Evolutionary conservation across 2,888 invertebrate species (phyloP).

Genomic region (Carabus problematicus): DNA sequence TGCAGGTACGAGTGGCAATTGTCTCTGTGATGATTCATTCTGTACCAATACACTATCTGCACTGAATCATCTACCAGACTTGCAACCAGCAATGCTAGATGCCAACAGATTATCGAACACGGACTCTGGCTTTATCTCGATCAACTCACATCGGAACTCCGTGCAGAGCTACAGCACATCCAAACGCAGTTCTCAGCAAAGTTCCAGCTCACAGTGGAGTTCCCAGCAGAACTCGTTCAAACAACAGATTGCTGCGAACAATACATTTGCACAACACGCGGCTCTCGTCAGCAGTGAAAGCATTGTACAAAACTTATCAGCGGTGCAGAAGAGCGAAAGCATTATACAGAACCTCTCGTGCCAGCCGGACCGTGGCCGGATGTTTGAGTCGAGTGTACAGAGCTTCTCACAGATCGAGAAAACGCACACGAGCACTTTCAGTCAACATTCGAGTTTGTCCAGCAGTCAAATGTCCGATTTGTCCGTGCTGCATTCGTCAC

Average conservation of each 20-base stretch:
- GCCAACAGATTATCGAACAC: slow-evolving; percentile 58
- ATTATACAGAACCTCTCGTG: slow-evolving; percentile 24
- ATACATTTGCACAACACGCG: slow-evolving; percentile 7
- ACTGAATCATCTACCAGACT: slow-evolving; percentile 28
- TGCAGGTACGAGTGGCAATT: slow-evolving; percentile 47
- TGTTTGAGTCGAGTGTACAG: slow-evolving; percentile 2
- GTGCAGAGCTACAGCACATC: slow-evolving; percentile 66
- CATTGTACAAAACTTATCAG: background rate
- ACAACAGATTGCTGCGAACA: slow-evolving; percentile 33
- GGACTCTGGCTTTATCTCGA: slow-evolving; percentile 69
- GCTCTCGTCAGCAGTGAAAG: background rate
- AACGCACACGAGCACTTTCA: slow-evolving; percentile 31
- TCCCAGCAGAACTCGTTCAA: slow-evolving; percentile 53
- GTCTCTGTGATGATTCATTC: slow-evolving; percentile 43
- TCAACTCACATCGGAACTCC: slow-evolving; percentile 69
- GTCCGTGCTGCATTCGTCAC: background rate
- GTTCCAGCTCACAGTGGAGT: slow-evolving; percentile 59
- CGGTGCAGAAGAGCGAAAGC: background rate
- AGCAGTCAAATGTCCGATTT: slow-evolving; percentile 33
- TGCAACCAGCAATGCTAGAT: slow-evolving; percentile 44
- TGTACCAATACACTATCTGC: slow-evolving; percentile 8
- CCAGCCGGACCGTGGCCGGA: background rate
- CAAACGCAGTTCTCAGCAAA: slow-evolving; percentile 69
- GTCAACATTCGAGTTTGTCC: slow-evolving; percentile 35
- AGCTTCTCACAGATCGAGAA: slow-evolving; percentile 22